Base-by-base conservation (phyloP, 2,113 vertebrate species). In the Gadus macrocephalus region DNA sequence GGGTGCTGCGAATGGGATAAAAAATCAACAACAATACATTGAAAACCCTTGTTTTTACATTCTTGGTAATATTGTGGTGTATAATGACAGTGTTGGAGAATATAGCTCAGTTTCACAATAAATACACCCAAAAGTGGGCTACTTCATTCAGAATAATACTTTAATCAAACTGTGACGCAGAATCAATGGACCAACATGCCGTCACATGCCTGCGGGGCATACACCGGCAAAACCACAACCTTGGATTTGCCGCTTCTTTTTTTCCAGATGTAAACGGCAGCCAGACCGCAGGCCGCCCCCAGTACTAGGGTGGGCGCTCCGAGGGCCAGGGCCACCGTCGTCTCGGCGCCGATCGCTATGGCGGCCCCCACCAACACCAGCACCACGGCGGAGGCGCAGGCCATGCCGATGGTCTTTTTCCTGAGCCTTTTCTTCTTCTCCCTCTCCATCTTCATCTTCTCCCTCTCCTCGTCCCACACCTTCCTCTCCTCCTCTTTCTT, bases 381-480 rank as follows among this genome's bases (percentile, higher is more conserved):
- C 66, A 86, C 71, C 8, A 75, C 62, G 6, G 85, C 88, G 12
- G 72, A 75, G 4, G 79, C 88, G 4, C 82, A 53, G 0, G 83
- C 81, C 68, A 80, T 85, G 0, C 79, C 15, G 15, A 87, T 74
- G 11, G 86, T 88, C 83, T 80, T 88, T 11, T 12, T 77, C 68
- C 61, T 60, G 0, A 64, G 69, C 20, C 56, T 82, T 66, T 88
- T 83, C 79, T 77, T 31, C 78, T 80, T 78, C 42, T 68, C 77
- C 35, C 69, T 79, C 56, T 81, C 76, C 59, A 80, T 81, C 73
- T 83, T 77, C 35, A 75, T 14, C 75, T 76, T 72, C 69, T 87
- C 87, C 67, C 85, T 81, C 78, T 87, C 87, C 2, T 62, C 88
- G 5, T 86, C 87, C 88, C 88, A 90, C 4, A 83, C 62, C 80